phyloP scores from a whole-genome alignment of 2,888 invertebrate genomes.

The Napeogenes inachia region DNA sequence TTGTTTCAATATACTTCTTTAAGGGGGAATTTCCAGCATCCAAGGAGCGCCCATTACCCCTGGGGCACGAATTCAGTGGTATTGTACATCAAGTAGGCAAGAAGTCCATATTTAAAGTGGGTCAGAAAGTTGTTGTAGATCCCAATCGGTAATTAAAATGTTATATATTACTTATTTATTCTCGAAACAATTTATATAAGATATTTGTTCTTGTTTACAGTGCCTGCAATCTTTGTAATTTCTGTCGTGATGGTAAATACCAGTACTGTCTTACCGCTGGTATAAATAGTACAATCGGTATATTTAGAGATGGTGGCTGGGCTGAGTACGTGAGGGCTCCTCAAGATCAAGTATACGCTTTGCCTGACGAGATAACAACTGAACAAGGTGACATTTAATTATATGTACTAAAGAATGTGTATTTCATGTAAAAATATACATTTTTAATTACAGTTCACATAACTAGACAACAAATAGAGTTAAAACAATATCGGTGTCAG shows the following conservation, averaged over 20 bases:
- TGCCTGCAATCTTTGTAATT: constrained; percentile 79
- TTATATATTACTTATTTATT: background rate
- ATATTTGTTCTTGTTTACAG: constrained; percentile 45
- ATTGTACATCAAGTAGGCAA: constrained; percentile 76
- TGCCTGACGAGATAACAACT: constrained; percentile 75
- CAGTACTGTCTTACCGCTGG: constrained; percentile 80
- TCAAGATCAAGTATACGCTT: constrained; percentile 77
- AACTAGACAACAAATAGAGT: too few relatives aligned
- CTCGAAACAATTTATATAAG: background rate
- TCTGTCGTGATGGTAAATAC: constrained; percentile 80
- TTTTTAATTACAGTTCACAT: too few relatives aligned
- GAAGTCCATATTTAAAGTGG: constrained; percentile 77
- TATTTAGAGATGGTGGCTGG: constrained; percentile 83
- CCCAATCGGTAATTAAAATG: constrained; percentile 76
- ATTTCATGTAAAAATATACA: too few relatives aligned
- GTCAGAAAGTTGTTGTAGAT: constrained; percentile 82
- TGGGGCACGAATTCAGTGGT: constrained; percentile 85
- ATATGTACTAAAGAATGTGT: too few relatives aligned
- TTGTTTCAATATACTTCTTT: constrained; percentile 17
- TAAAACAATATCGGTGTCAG: too few relatives aligned
- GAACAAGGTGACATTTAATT: constrained; percentile 69
- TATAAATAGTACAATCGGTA: constrained; percentile 80
- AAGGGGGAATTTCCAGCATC: constrained; percentile 83
- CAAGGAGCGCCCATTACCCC: constrained; percentile 67
- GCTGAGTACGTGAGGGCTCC: constrained; percentile 80